Evolutionary conservation across 2,797 vertebrate genomes (phyloP).

Genomic region (Syngnathus rostellatus): DNA sequence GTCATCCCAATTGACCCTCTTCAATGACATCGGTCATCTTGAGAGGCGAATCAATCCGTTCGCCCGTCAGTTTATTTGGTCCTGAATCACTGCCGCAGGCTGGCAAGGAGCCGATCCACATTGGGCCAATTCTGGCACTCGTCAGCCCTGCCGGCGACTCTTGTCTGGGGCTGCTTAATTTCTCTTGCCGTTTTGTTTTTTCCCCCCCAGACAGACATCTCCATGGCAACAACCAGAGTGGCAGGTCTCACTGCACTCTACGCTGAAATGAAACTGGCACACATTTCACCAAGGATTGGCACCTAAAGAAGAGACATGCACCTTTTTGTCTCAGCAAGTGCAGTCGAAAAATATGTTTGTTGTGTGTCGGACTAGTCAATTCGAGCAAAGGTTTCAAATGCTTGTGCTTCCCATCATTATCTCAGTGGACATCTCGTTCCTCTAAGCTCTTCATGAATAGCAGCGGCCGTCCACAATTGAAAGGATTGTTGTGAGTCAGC

Average conservation of each 20-base stretch:
- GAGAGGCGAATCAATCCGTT: slow-evolving; percentile 16
- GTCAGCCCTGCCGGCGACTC: slow-evolving; percentile 35
- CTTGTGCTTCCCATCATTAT: slow-evolving; percentile 38
- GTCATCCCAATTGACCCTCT: slow-evolving; percentile 6
- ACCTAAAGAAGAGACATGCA: slow-evolving; percentile 17
- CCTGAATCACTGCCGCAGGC: slow-evolving; percentile 26
- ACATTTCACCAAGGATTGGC: slow-evolving; percentile 9
- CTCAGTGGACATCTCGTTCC: slow-evolving; percentile 52
- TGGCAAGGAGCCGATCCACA: slow-evolving; percentile 16
- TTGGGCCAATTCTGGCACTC: slow-evolving; percentile 29
- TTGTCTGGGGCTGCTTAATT: slow-evolving; percentile 50
- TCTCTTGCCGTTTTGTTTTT: slow-evolving; percentile 52
- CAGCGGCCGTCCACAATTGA: slow-evolving; percentile 46
- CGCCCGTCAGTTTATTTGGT: slow-evolving; percentile 19
- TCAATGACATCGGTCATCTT: slow-evolving; percentile 6
- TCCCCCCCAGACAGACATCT: slow-evolving; percentile 46
- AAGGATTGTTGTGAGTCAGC: slow-evolving; percentile 69
- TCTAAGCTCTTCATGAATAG: slow-evolving; percentile 63
- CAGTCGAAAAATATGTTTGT: slow-evolving; percentile 1
- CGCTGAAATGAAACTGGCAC: slow-evolving; percentile 28
- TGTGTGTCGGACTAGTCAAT: background rate
- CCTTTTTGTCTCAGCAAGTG: slow-evolving; percentile 3
- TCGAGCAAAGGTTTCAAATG: slow-evolving; percentile 26
- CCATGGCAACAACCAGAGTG: slow-evolving; percentile 62
- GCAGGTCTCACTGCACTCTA: slow-evolving; percentile 28